These are phyloP conservation scores for Tenebrio molitor DNA, from an alignment of 1,140 invertebrate genomes.

Conservation along the genomic window DNA sequence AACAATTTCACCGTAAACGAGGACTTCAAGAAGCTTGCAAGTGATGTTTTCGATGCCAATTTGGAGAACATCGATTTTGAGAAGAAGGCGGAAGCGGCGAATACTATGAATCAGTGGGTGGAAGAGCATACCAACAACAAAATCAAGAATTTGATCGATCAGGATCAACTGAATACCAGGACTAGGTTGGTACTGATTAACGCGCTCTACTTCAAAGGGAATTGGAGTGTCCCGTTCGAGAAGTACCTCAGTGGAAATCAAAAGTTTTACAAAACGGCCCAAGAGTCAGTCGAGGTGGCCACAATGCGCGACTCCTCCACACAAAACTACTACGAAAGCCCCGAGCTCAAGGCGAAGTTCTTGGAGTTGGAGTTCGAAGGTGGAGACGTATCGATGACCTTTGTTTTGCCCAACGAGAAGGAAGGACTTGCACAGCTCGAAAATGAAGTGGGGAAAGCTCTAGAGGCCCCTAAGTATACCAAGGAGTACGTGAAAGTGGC, in stretches of 20 bases:
- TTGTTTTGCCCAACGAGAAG: conserved; percentile 66
- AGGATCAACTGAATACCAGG: conserved; percentile 69
- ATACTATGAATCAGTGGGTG: conserved; percentile 80
- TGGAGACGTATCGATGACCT: conserved; percentile 71
- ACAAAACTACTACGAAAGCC: not conserved
- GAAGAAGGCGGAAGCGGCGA: conserved; percentile 62
- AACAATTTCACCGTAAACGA: conserved; percentile 67
- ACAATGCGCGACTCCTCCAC: conserved; percentile 74
- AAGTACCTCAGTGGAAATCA: conserved; percentile 67
- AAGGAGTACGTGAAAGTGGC: conserved; percentile 54
- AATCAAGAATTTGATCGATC: conserved; percentile 77
- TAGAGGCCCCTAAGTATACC: conserved; percentile 53
- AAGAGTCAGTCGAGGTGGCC: conserved; percentile 68
- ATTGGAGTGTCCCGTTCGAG: conserved; percentile 74
- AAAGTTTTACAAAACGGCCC: conserved; percentile 65
- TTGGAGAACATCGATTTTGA: conserved; percentile 72
- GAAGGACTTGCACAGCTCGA: conserved; percentile 66
- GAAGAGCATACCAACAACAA: conserved; percentile 78
- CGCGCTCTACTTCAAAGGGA: conserved; percentile 89
- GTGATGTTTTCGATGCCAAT: conserved; percentile 67
- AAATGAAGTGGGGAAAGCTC: conserved; percentile 55
- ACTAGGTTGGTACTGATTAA: conserved; percentile 82
- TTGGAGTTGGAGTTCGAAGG: conserved; percentile 71
- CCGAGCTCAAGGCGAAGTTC: conserved; percentile 62
- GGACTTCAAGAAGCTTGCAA: conserved; percentile 65